A percentile compares a stretch with the other conserved stretches of the same genome.
Evolutionary conservation across 2,888 invertebrate species (phyloP).

Genomic region (Patella caerulea): DNA sequence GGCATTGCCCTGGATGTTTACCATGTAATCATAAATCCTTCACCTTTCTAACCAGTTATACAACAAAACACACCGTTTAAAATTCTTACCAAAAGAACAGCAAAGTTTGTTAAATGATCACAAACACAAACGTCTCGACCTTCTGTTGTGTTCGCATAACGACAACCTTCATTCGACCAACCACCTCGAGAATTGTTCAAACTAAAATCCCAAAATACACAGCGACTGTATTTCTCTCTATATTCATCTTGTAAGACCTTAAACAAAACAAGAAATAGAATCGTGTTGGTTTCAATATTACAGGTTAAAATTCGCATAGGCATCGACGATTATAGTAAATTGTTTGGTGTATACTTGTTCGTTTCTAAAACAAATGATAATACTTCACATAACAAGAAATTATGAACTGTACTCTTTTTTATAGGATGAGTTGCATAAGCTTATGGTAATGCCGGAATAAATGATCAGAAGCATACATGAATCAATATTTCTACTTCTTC

Average conservation of each 20-base stretch:
- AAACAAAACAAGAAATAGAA: background rate
- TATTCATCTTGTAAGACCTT: constrained; percentile 22
- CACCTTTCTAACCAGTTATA: no score
- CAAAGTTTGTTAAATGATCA: constrained; percentile 67
- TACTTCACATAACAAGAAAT: no score
- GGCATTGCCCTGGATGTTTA: no score
- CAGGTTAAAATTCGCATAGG: background rate
- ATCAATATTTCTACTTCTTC: no score
- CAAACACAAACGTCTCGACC: constrained; percentile 58
- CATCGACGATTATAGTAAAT: background rate
- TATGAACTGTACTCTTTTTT: no score
- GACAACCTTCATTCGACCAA: constrained; percentile 58
- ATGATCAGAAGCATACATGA: no score
- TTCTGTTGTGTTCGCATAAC: constrained; percentile 25
- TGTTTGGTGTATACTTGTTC: no score
- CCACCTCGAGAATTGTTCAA: constrained; percentile 51
- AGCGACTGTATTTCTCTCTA: constrained; percentile 31
- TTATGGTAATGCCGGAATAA: no score
- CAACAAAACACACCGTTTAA: no score
- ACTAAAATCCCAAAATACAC: constrained; percentile 60
- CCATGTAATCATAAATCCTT: no score
- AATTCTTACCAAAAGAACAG: constrained; percentile 56
- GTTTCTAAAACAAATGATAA: no score
- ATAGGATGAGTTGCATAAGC: no score
- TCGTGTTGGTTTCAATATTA: background rate